Conservation (phyloP, 2,888 invertebrate species). For the Synergus japonicus region DNA sequence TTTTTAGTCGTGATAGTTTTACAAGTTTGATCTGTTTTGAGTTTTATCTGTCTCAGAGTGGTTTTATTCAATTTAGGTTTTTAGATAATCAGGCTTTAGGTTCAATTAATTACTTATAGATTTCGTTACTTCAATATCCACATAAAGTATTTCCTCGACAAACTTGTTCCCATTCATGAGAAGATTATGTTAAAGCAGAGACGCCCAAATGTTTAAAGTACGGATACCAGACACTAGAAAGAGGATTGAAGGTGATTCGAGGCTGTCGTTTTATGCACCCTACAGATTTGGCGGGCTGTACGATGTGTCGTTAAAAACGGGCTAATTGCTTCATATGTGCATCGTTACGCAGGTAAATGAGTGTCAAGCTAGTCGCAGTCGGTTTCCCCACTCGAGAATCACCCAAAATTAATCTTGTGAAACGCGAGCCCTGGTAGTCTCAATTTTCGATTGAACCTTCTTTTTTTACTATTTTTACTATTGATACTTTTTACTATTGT, state of each 20-base stretch:
- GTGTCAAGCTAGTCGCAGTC: background rate
- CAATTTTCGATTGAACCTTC: too few relatives aligned
- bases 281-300: background rate
- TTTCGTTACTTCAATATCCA: background rate
- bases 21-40: too few relatives aligned
- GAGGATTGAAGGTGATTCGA: constrained; percentile 34
- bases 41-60: too few relatives aligned
- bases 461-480: too few relatives aligned
- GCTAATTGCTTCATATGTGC: constrained; percentile 14
- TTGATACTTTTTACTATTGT: too few relatives aligned
- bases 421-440: too few relatives aligned
- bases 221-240: constrained; percentile 9
- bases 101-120: background rate
- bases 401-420: background rate
- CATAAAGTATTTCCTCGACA: background rate
- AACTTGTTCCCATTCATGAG: constrained; percentile 6
- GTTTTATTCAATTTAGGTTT: background rate
- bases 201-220: background rate
- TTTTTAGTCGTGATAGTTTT: background rate
- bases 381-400: background rate
- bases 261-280: constrained; percentile 5
- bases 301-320: constrained; percentile 22
- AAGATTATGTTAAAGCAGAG: background rate
- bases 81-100: background rate
- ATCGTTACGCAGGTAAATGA: background rate